Base-by-base conservation (phyloP, 2,888 invertebrate species). In the Diarsia dahlii region DNA sequence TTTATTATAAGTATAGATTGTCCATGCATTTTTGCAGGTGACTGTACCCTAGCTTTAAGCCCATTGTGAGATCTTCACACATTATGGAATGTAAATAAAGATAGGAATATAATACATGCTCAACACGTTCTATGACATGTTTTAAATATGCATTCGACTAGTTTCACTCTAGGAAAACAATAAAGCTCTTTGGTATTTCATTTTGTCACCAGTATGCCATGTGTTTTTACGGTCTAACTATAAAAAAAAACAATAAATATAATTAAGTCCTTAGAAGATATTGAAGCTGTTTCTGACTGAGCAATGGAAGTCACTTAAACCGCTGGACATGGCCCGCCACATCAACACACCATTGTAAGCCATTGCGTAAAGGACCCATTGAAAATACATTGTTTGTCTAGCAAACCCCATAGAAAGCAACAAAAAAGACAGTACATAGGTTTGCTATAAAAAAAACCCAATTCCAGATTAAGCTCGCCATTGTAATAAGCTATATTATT, bases 371-470 rank as follows among this genome's bases (percentile, higher is more conserved):
- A 72, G 45, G 65, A 72, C 50, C 34, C 18, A 64, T 71, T 60
- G 46, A n/a, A 70, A 74, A 74, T n/a, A 71, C 39, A 66, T 76
- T 60, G 67, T 18, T 68, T 45, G 54, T 63, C 1, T 75, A 66
- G 18, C 39, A 76, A 75, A 60, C 39, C 13, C 9, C 46, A 63
- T 62, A 9, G 13, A 68, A 39, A 52, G 13, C 39, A n/a, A 52
- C 15, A 45, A 18, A 8, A 67, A 45, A 74, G 39, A 52, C 5
- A 66, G 13, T 23, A 56, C 23, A 23, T 56, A 3, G 15, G 15
- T 23, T 58, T 58, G 56, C 56, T 28, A 15, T 58, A 58, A 28
- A 28, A 28, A 58, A 23, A 28, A 58, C 15, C 28, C 8, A 23
- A 13, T 15, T 56, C 8, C 23, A 23, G 6, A 6, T 56, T 23